Base-by-base conservation (phyloP, 2,113 vertebrate genomes). In the Ia io region DNA sequence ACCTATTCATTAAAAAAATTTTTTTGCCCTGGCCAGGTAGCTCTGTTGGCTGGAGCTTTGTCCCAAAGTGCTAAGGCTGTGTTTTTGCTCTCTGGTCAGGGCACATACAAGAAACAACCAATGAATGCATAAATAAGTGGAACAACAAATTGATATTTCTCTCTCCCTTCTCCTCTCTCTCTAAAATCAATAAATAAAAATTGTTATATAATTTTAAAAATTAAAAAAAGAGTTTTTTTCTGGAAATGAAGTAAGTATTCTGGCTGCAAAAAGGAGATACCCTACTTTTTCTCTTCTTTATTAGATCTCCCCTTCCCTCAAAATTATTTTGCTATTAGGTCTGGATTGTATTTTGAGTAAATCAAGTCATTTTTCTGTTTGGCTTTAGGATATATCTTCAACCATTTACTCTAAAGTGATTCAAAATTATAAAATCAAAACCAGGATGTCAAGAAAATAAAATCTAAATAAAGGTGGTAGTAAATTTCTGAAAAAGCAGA, bases 351-450 rank as follows among this genome's bases (percentile, higher is more conserved):
- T 42, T 85, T 90, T 87, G 16, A 92, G 17, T 87, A 10, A 90
- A 71, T 76, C 17, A 88, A 85, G 63, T 76, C 73, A 23, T 74
- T 69, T 53, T 76, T 79, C 30, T 74, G n/a, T 92, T 95, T 87
- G 49, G 23, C 42, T 88, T 89, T 90, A 79, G 42, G 49, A 86
- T 87, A 65, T 35, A 78, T 59, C 51, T 71, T 71, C 42, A 90
- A 13, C 69, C 32, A 86, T 83, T 82, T 82, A 76, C 25, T 77
- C 67, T 83, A 49, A 90, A 92, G 28, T 86, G 51, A 83, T 76
- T 94, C 13, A 83, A 96, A 95, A 86, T 49, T 13, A 82, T 89
- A 89, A 89, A 63, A 95, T 65, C 82, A 47, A 94, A 94, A 88
- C 37, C 44, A 90, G 23, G 13, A 51, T 56, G 25, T 20, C 42